Percentiles rank a stretch among this genome's conserved stretches.
Evolutionary conservation across 2,797 vertebrate species (phyloP).

Genomic region (Girardinus metallicus): DNA sequence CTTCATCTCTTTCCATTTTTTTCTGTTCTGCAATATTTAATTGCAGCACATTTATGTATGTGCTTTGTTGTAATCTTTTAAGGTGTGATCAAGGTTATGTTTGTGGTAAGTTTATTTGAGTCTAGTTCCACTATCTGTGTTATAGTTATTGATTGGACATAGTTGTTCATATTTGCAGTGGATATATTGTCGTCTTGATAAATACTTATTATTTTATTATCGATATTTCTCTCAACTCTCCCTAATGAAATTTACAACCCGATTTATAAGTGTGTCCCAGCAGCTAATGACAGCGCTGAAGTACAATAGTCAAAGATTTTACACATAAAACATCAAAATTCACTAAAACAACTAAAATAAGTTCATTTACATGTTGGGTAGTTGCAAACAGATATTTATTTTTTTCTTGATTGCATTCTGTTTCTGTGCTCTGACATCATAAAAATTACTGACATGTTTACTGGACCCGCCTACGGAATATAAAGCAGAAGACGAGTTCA

Average conservation of each 20-base stretch:
- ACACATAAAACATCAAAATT: background rate
- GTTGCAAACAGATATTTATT: background rate
- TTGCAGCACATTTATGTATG: background rate
- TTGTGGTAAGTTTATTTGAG: background rate
- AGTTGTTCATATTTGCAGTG: background rate
- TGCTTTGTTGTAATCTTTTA: background rate
- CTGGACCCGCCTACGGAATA: background rate
- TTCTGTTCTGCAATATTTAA: background rate
- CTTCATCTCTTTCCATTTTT: background rate
- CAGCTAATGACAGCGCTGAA: background rate
- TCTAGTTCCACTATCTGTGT: background rate
- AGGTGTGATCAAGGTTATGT: background rate
- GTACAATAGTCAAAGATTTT: background rate
- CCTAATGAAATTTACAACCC: background rate
- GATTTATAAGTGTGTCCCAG: background rate
- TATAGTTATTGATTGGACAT: background rate
- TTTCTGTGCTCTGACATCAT: background rate
- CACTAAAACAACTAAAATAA: background rate
- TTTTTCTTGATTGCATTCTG: background rate
- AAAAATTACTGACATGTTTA: background rate
- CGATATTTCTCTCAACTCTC: background rate
- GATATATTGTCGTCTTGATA: background rate
- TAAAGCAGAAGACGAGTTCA: background rate
- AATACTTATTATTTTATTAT: background rate
- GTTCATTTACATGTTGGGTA: background rate